These are phyloP conservation scores for Pegea sp. DNA, from an alignment of 23 tunicate genomes.

Conservation along the genomic window DNA sequence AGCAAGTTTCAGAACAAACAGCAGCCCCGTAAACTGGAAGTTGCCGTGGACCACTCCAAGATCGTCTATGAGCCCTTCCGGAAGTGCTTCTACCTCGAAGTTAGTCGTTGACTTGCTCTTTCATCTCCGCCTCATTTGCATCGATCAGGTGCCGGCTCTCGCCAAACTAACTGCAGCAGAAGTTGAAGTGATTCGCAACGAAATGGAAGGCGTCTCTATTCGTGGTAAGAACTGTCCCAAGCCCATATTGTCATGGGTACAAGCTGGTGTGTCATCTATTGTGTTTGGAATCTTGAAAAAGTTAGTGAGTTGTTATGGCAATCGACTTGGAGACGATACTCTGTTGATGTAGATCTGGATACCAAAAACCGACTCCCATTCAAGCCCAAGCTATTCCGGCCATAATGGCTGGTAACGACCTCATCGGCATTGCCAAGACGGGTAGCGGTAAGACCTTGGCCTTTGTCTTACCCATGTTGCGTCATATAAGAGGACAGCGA, in stretches of 20 bases:
- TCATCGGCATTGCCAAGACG: constrained; percentile 97
- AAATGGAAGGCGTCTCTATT: constrained; percentile 75
- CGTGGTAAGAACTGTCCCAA: constrained; percentile 94
- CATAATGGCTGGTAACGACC: constrained; percentile 89
- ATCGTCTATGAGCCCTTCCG: constrained; percentile 70
- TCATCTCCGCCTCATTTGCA: background rate
- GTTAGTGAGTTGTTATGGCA: no score
- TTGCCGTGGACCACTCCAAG: constrained; percentile 55
- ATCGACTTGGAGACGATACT: no score
- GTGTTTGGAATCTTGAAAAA: constrained; percentile 63
- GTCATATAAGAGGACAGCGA: constrained; percentile 89
- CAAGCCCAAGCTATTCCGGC: constrained; percentile 98
- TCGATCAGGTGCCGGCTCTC: constrained; percentile 65
- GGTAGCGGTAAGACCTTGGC: constrained; percentile 99
- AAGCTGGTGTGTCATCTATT: constrained; percentile 81
- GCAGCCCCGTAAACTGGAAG: constrained; percentile 70
- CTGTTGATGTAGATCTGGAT: constrained; percentile 25
- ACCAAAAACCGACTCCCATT: constrained; percentile 95
- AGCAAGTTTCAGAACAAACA: constrained; percentile 65
- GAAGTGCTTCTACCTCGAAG: constrained; percentile 86
- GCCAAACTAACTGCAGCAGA: constrained; percentile 61
- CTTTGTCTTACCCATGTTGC: constrained; percentile 84
- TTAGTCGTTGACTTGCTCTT: constrained; percentile 1
- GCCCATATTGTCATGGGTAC: constrained; percentile 93
- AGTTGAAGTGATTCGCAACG: constrained; percentile 50